A percentile compares a stretch with the other conserved stretches of the same genome.
Conservation (phyloP, 37 sponge, comb jelly and placozoan genomes). For the Eunapius fragilis region DNA sequence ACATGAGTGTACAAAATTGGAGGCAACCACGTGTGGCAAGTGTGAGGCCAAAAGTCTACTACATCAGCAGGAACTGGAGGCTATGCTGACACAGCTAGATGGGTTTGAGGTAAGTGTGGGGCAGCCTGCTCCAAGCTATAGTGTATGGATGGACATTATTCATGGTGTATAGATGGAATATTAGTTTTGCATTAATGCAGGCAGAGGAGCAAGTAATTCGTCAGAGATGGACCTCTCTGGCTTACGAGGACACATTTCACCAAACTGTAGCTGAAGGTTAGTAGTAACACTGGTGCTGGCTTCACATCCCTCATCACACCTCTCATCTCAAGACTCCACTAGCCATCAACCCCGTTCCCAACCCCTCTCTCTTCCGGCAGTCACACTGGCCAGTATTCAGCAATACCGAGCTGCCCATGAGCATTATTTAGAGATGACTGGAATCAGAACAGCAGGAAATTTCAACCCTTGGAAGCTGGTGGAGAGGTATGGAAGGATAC, state of each 20-base stretch:
- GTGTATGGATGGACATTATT: too few relatives aligned
- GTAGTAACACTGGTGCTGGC: neutral
- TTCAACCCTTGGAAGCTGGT: slow-evolving; percentile 38
- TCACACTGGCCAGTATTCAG: neutral
- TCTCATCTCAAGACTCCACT: neutral
- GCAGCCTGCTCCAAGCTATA: too few relatives aligned
- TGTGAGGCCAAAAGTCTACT: neutral
- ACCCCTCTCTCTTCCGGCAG: neutral
- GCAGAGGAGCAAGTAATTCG: slow-evolving; percentile 37
- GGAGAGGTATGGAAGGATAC: slow-evolving; percentile 19
- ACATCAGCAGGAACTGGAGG: neutral
- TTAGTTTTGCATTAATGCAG: too few relatives aligned
- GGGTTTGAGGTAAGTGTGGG: slow-evolving; percentile 5
- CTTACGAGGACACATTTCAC: slow-evolving; percentile 10
- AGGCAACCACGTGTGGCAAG: too few relatives aligned
- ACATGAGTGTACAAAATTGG: too few relatives aligned
- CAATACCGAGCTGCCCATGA: slow-evolving; percentile 1
- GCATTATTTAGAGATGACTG: slow-evolving; percentile 29
- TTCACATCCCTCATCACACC: too few relatives aligned
- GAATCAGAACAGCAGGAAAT: neutral
- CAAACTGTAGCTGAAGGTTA: neutral
- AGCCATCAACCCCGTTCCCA: neutral
- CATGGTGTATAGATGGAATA: too few relatives aligned
- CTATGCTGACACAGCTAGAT: neutral
- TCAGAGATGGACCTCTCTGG: slow-evolving; percentile 35